Percentiles rank a stretch among this genome's conserved stretches.
phyloP scores from a whole-genome alignment of 1,140 invertebrate genomes.

The Drosophila dunni region DNA sequence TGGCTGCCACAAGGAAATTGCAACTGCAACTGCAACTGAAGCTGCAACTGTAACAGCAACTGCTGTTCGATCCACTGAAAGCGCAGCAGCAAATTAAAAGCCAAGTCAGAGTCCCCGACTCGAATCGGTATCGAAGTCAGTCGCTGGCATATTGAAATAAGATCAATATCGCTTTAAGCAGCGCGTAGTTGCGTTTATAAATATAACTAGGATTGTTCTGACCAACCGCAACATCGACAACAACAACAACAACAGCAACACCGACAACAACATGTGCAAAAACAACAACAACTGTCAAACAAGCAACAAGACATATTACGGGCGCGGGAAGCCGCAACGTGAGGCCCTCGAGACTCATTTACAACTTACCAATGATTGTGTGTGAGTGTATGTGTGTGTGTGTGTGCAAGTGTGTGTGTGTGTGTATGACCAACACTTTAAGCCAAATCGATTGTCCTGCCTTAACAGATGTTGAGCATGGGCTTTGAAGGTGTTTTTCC shows the following conservation, averaged over 20 bases:
- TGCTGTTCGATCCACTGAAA: slow-evolving; percentile 36
- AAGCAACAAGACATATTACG: slow-evolving; percentile 84
- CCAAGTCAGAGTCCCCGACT: slow-evolving; percentile 29
- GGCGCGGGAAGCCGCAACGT: slow-evolving; percentile 56
- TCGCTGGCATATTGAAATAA: slow-evolving; percentile 79
- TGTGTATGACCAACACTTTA: slow-evolving; percentile 67
- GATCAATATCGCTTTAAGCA: slow-evolving; percentile 78
- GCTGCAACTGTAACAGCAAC: slow-evolving; percentile 48
- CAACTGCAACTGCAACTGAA: slow-evolving; percentile 43
- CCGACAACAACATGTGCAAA: slow-evolving; percentile 25
- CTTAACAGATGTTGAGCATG: slow-evolving; percentile 77
- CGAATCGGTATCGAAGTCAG: slow-evolving; percentile 26
- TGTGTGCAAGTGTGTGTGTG: slow-evolving; percentile 26
- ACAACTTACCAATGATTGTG: slow-evolving; percentile 66
- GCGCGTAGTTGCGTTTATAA: slow-evolving; percentile 80
- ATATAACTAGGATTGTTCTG: slow-evolving; percentile 74
- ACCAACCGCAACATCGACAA: slow-evolving; percentile 24
- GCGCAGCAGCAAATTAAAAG: slow-evolving; percentile 74
- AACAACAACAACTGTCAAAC: slow-evolving; percentile 83
- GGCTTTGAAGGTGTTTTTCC: slow-evolving; percentile 71
- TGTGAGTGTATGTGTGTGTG: slow-evolving; percentile 36
- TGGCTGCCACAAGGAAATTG: slow-evolving; percentile 39
- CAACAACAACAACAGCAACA: slow-evolving; percentile 22
- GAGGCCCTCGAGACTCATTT: slow-evolving; percentile 74
- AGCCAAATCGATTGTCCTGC: slow-evolving; percentile 77